Base-by-base conservation (phyloP, 1,140 invertebrate species). In the Danaus melanippus region DNA sequence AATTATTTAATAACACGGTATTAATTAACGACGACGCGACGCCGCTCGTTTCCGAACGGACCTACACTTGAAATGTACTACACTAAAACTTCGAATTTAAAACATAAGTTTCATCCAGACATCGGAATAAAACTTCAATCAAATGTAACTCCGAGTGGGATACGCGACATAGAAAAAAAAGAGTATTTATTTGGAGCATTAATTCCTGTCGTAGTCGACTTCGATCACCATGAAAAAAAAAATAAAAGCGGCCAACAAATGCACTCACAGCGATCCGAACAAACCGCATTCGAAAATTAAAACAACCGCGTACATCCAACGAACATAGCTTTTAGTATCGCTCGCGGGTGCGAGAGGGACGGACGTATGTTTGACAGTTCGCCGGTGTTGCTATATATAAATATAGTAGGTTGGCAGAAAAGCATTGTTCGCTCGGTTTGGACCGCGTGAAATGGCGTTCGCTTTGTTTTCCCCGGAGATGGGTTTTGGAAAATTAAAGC, bases 401-500 rank as follows among this genome's bases (percentile, higher is more conserved):
- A 74, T 68, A 68, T 72, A 71, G 66, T 64, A 55, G 62, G 67
- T 79, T 73, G 70, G 76, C 59, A 74, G 80, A 73, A 78, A 77
- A 70, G 75, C 70, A 85, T 85, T 85, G 82, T 85, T 79, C 75
- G 74, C 64, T 85, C 74, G 82, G 82, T 83, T 82, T 78, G 69
- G 78, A 69, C 72, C 79, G 82, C 79, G 82, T 83, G 82, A 85
- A 85, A 83, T 78, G 79, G 78, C 71, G 71, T 61, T 60, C 63
- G 68, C 71, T 80, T 85, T 85, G 82, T 85, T 74, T 83, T 69
- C 66, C 66, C 65, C 49, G 53, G 72, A 74, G 77, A 79, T 76
- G 82, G 79, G 78, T 79, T 85, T 83, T 79, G 72, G 79, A 71
- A 80, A 82, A 85, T 85, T 85, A 85, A 83, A 83, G 76, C 68